phyloP scores from a whole-genome alignment of 1,140 invertebrate species.

The Macrostomum lignano region DNA sequence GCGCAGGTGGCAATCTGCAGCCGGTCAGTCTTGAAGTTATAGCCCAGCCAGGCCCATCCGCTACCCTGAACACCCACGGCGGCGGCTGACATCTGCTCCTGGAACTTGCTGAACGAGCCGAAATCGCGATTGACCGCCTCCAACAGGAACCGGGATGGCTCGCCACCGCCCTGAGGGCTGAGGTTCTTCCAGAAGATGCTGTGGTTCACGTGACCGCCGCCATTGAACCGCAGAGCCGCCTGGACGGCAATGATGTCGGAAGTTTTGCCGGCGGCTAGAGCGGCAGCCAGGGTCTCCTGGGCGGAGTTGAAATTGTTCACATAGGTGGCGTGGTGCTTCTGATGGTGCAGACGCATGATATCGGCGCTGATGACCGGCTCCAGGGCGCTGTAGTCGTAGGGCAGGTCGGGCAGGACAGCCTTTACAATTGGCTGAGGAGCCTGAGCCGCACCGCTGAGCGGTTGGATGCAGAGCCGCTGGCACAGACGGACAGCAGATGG shows the following conservation, averaged over 20 bases:
- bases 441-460: too few relatives aligned
- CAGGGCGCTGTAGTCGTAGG: constrained; percentile 77
- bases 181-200: constrained; percentile 85
- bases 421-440: too few relatives aligned
- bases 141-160: constrained; percentile 40
- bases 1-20: constrained; percentile 59
- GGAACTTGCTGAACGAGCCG: constrained; percentile 56
- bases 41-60: constrained; percentile 95
- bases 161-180: constrained; percentile 44
- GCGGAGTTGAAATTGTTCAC: constrained; percentile 78
- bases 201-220: constrained; percentile 96
- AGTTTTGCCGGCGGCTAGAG: constrained; percentile 26
- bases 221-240: constrained; percentile 59
- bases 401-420: constrained; percentile 28
- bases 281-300: constrained; percentile 65
- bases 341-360: constrained; percentile 88
- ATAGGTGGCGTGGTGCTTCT: constrained; percentile 81
- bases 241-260: constrained; percentile 1
- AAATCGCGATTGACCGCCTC: constrained; percentile 47
- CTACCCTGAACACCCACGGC: constrained; percentile 78
- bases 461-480: too few relatives aligned
- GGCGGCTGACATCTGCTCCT: constrained; percentile 44
- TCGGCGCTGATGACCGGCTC: constrained; percentile 79
- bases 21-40: constrained; percentile 43
- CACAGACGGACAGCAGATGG: too few relatives aligned